Base-by-base conservation (phyloP, 2,888 invertebrate genomes). In the Bugula neritina region DNA sequence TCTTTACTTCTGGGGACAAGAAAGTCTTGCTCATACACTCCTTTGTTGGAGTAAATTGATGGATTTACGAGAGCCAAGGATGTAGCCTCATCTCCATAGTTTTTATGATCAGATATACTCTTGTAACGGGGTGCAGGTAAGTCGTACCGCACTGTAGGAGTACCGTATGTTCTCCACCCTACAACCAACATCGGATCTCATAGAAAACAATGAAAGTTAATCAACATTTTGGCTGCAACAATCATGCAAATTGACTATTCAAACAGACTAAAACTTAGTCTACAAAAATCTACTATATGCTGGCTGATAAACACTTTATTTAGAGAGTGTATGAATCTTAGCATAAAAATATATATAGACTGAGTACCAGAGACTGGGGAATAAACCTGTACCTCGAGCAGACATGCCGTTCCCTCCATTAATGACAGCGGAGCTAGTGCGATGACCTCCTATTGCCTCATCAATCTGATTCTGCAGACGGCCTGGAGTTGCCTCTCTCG, bases 31-130 rank as follows among this genome's bases (percentile, higher is more conserved):
- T 82, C 83, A 73, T 78, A 77, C 17, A 84, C 80, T 17, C 82
- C 81, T 71, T 77, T 74, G 58, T 77, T 77, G 72, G 79, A 80
- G 76, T 79, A 83, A 23, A 83, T 73, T 10, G 82, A 82, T 10
- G 83, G 83, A 72, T 80, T 80, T 23, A 81, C 76, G 43, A 84
- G 76, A 13, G 81, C 81, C 72, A 79, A 80, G 5, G 80, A 81
- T 73, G 80, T 77, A 5, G 81, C 79, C 74, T 83, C 81, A 72
- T 83, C 82, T 1, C 84, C 83, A 71, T 82, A 83, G 74, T 83
- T 83, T 35, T 75, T 80, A 3, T 73, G 74, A 75, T 83, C 81
- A 75, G 77, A 76, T 2, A 81, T 77, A n/a, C 81, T 77, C 21
- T 78, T 75, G 35, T 81, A 78, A 69, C 79, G 74, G 1, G 83